Base-by-base conservation (phyloP, 2,888 invertebrate species). In the Lepidocyrtinus sp. region DNA sequence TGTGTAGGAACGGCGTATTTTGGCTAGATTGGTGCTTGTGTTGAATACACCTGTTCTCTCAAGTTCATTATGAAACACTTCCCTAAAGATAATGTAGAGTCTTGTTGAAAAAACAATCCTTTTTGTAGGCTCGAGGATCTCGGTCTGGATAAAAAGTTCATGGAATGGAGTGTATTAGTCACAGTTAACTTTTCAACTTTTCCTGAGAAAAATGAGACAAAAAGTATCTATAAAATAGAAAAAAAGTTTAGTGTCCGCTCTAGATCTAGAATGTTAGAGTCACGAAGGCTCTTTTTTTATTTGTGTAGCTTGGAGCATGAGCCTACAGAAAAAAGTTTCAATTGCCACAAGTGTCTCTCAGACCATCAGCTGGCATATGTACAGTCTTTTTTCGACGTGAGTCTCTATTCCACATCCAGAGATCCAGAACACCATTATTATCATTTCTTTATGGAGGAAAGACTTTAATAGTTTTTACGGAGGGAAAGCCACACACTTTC, bases 1-100 rank as follows among this genome's bases (percentile, higher is more conserved):
- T n/a, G n/a, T n/a, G n/a, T n/a, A n/a, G n/a, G n/a, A 46, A 73
- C 50, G 63, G 36, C 36, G 36, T 12, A 36, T 36, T 36, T 36
- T n/a, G n/a, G n/a, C n/a, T n/a, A n/a, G n/a, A n/a, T n/a, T n/a
- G n/a, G 36, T 12, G 36, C 36, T 36, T 36, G n/a, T n/a, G n/a
- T n/a, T n/a, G n/a, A n/a, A n/a, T 36, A 36, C 36, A 9, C 36
- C 12, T 36, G 36, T 36, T 36, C 12, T 36, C 7, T 12, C 36
- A 36, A 36, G 36, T 36, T 36, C 36, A 36, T 36, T 36, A 12
- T 9, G 12, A 36, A 12, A 36, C 36, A 12, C 36, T 36, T 36
- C 36, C 5, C 5, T 5, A 36, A 36, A 5, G 36, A 36, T 5
- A 36, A 36, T 36, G 36, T 5, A 36, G 36, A 12, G 7, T 59